Base-by-base conservation (phyloP, 2,113 vertebrate species). In the Diadophis punctatus region DNA sequence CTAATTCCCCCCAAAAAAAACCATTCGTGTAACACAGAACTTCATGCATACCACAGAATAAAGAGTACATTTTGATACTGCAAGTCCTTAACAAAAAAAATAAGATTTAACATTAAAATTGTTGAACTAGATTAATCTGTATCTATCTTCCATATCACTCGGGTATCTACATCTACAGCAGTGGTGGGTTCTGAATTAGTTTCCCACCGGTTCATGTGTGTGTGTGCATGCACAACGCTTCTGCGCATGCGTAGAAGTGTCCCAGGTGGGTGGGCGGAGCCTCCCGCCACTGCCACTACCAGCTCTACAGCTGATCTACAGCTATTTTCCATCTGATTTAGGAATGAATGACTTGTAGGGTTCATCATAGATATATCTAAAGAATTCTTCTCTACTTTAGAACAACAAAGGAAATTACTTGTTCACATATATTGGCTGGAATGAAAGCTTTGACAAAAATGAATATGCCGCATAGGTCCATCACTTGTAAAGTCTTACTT, bases 381-480 rank as follows among this genome's bases (percentile, higher is more conserved):
- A 95, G 93, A 95, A 96, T 96, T 95, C 94, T 87, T 94, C 63
- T 89, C 94, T 93, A 92, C 94, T 96, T 95, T 95, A 96, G 88
- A 96, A 94, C 56, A 96, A 97, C 96, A 96, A 97, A 97, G 55
- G 94, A 97, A 60, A 91, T 95, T 96, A 96, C 95, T 96, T 95
- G 93, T 95, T 92, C 95, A 96, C 95, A 96, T 97, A 95, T 25
- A 94, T 93, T 95, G 95, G 94, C 95, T 95, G 96, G 96, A 95
- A 86, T 91, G 94, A 96, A 96, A 96, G 95, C 93, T 95, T 95
- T 0, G 0, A 95, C 91, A 74, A 93, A 97, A 91, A 86, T 91
- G 90, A 93, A 95, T 90, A 91, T 94, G 12, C n/a, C 68, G 39
- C 34, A 43, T 43, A 23, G 39, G 80, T 46, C 34, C 80, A 46